These are phyloP conservation scores for Calosoma granatense DNA, from an alignment of 1,140 invertebrate species.

Conservation along the genomic window DNA sequence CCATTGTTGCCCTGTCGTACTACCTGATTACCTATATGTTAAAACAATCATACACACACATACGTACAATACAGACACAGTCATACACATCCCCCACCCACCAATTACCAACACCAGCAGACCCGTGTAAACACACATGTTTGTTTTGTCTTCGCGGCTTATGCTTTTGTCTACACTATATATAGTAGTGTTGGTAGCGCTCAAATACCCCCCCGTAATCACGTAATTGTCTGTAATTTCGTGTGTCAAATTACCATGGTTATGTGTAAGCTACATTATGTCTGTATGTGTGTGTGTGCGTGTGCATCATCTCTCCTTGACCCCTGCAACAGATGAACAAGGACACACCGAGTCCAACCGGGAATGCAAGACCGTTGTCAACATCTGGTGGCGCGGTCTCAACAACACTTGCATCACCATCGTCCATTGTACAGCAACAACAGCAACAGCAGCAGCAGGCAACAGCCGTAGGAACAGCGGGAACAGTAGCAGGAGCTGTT, in stretches of 20 bases:
- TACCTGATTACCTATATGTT: too few species aligned
- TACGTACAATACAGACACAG: too few species aligned
- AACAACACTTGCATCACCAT: conserved; percentile 10
- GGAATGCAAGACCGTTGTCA: conserved; percentile 7
- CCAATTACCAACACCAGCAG: too few species aligned
- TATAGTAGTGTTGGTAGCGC: too few species aligned
- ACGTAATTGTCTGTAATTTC: too few species aligned
- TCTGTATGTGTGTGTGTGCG: conserved; percentile 21
- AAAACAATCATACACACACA: neutral
- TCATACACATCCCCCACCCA: too few species aligned
- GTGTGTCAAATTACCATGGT: too few species aligned
- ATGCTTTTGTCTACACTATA: neutral
- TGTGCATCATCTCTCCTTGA: conserved; percentile 21
- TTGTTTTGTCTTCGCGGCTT: neutral
- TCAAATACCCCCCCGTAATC: too few species aligned
- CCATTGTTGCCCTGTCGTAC: neutral
- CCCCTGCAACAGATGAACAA: conserved; percentile 47
- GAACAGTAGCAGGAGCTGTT: too few species aligned
- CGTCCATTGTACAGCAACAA: conserved; percentile 9
- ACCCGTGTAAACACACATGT: neutral
- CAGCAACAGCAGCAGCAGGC: conserved; percentile 10
- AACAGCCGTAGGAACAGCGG: conserved; percentile 14
- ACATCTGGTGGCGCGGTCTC: conserved; percentile 10
- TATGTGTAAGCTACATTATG: neutral
- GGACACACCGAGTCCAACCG: conserved; percentile 29